These are phyloP conservation scores for Manis pentadactyla DNA, from an alignment of 2,797 vertebrate species.

Conservation along the genomic window DNA sequence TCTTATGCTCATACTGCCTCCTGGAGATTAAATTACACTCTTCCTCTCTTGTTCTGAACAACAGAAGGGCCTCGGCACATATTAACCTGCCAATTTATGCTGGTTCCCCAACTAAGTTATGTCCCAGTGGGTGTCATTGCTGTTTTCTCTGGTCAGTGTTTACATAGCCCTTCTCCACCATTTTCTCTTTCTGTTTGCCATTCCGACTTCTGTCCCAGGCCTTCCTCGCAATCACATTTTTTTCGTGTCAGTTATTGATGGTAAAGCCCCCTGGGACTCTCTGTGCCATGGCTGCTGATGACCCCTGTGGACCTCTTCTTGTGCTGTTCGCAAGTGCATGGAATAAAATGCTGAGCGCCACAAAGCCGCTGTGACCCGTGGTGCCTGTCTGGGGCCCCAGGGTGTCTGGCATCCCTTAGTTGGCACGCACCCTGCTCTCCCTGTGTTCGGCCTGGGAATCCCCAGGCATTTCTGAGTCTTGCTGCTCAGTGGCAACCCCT, in stretches of 20 bases:
- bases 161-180: accelerated
- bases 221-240: neutral
- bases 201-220: neutral
- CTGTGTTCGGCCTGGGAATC: neutral
- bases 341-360: accelerated
- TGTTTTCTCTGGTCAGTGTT: accelerated
- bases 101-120: accelerated
- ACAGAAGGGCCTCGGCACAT: neutral
- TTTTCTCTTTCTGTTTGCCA: accelerated
- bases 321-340: accelerated
- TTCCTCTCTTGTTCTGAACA: neutral
- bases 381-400: accelerated
- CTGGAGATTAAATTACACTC: no score
- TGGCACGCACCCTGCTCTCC: accelerated
- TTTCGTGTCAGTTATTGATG: accelerated
- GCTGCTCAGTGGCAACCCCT: neutral
- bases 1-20: no score
- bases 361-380: accelerated
- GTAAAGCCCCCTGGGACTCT: neutral
- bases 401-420: accelerated
- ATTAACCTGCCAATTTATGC: no score
- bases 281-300: accelerated
- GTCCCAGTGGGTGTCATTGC: accelerated
- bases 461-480: neutral
- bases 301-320: neutral